These are phyloP conservation scores for Clavelina lepadiformis DNA, from an alignment of 23 tunicate genomes.

Conservation along the genomic window DNA sequence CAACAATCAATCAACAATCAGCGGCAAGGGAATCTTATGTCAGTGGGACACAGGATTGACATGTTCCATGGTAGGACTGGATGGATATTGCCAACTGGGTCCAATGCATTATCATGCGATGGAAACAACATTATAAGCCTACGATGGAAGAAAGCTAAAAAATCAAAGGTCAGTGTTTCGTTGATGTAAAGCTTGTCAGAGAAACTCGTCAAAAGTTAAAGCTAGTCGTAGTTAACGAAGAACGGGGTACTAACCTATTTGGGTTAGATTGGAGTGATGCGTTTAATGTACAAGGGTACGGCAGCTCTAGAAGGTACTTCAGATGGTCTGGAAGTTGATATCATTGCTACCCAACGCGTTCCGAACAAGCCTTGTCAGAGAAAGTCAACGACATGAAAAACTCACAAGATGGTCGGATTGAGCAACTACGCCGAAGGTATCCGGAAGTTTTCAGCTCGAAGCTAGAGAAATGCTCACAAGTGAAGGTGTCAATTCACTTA, in stretches of 20 bases:
- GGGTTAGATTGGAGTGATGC: conserved; percentile 9
- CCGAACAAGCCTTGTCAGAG: too few relatives aligned
- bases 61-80: background rate
- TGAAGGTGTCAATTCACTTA: conserved; percentile 6
- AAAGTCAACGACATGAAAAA: too few relatives aligned
- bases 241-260: conserved; percentile 2
- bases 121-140: background rate
- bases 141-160: conserved; percentile 3
- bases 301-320: too few relatives aligned
- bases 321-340: too few relatives aligned
- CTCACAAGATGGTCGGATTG: background rate
- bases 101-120: background rate
- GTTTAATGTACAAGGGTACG: background rate
- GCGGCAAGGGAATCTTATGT: conserved; percentile 1
- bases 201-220: background rate
- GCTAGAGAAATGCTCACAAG: background rate
- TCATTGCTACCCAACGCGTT: too few relatives aligned
- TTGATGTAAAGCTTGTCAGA: conserved; percentile 3
- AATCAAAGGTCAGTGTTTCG: conserved; percentile 13
- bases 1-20: background rate
- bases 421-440: background rate
- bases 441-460: background rate
- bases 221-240: conserved; percentile 5
- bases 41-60: conserved; percentile 16
- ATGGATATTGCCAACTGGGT: background rate